Evolutionary conservation across 2,113 vertebrate species (phyloP), one percentile per base, ranked within the genome.

Genomic region (Aegithalos caudatus): DNA sequence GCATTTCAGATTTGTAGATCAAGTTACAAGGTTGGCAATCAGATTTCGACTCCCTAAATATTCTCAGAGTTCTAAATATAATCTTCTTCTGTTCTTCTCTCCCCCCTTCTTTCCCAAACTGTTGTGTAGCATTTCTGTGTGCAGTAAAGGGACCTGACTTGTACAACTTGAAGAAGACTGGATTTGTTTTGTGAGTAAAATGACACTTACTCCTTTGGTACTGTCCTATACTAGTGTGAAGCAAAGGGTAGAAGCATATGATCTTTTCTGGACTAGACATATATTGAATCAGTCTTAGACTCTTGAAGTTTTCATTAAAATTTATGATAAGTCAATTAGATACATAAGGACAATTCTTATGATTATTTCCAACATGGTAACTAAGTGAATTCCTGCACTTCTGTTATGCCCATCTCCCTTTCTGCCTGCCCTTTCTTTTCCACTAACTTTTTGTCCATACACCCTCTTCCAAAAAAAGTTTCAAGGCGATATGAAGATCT

Each of bases 1-100:
- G 67, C 38, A 62, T 92, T 95, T 94, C 73, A 74, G 45, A 78
- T 92, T 90, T 92, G 67, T 81, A 90, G 72, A 81, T 92, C 27
- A 57, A 90, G 47, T 89, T 92, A 91, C 71, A 95, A 88, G 79
- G 74, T 80, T 81, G 56, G 71, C 40, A 94, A 94, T 88, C 83
- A 92, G 58, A 83, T 83, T 95, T 80, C 85, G 6, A 83, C 88
- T 94, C 35, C 51, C 35, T 92, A 97, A 92, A 88, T 94, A 95
- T 44, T 80, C 69, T 73, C 47, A 27, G 70, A 77, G 38, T 42
- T 80, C 71, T 93, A 94, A 95, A 93, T 83, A 70, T 54, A 95
- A 77, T 22, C 29, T 61, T 76, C 54, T 94, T 64, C 40, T 79
- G 56, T 50, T 81, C 81, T 57, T 33, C 6, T 24, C 18, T 60